Percentiles rank a stretch among this genome's conserved stretches.
Evolutionary conservation across 2,797 vertebrate species (phyloP).

Genomic region (Catamblyrhynchus diadema): DNA sequence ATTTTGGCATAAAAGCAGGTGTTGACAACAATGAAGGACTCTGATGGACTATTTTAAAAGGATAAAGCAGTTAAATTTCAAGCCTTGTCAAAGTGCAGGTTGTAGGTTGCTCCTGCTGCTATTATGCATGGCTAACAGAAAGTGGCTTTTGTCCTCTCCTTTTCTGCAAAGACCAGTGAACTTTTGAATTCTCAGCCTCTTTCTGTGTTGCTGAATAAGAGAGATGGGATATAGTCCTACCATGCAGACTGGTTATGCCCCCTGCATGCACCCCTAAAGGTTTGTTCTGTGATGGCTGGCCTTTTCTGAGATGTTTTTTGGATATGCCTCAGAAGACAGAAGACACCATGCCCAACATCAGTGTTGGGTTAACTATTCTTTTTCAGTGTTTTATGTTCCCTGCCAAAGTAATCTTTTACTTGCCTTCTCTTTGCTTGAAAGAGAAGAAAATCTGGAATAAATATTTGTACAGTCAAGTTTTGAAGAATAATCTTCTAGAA

Average conservation of each 20-base stretch:
- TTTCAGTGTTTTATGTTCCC: not conserved
- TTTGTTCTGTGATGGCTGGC: not conserved
- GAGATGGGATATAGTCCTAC: not conserved
- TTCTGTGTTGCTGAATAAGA: not conserved
- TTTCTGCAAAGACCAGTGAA: not conserved
- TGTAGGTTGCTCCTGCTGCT: not conserved
- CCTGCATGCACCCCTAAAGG: rapidly evolving
- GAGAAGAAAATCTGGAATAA: not conserved
- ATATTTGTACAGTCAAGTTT: not conserved
- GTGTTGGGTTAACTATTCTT: not conserved
- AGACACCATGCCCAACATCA: not conserved
- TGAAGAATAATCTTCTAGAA: not conserved
- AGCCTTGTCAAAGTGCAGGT: not conserved
- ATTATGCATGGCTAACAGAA: not conserved
- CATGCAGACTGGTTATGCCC: not conserved
- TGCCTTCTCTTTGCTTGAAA: not conserved
- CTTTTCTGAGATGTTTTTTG: not conserved
- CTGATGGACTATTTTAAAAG: not conserved
- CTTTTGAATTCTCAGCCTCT: not conserved
- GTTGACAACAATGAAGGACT: not conserved
- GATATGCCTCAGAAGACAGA: not conserved
- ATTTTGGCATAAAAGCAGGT: not conserved
- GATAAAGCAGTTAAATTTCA: not conserved
- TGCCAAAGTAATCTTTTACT: not conserved
- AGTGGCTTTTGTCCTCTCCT: not conserved